Conservation (phyloP, 2,113 vertebrate species). For the Alligator sinensis region DNA sequence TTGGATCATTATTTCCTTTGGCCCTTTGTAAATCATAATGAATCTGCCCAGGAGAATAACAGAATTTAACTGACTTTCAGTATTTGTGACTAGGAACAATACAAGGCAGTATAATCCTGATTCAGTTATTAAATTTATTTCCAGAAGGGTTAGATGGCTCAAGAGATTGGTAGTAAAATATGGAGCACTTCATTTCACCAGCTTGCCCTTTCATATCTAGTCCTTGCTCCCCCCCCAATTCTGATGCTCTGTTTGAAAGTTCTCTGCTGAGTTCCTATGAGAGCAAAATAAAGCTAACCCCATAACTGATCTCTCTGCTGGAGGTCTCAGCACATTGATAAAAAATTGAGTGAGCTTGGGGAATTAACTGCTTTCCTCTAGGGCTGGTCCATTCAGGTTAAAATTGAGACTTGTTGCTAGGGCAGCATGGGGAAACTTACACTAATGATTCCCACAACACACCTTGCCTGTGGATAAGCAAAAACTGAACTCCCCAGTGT, state of each 20-base stretch:
- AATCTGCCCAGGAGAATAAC: not conserved
- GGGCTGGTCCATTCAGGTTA: not conserved
- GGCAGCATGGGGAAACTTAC: not conserved
- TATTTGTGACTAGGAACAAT: not conserved
- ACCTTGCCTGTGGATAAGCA: not conserved
- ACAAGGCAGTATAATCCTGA: not conserved
- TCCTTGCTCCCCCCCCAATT: not conserved
- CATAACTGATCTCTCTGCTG: not conserved
- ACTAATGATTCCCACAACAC: not conserved
- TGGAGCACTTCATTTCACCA: not conserved
- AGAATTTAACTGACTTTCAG: not conserved
- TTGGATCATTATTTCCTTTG: slow-evolving; percentile 10
- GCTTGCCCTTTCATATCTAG: not conserved
- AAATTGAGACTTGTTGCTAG: not conserved
- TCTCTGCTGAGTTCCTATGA: not conserved
- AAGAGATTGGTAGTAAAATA: not conserved
- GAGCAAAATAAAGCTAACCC: not conserved
- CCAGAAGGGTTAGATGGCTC: not conserved
- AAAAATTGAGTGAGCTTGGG: not conserved
- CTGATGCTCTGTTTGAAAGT: not conserved
- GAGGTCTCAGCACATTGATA: not conserved
- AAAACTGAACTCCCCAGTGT: not conserved
- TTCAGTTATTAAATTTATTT: not conserved
- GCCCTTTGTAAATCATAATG: not conserved
- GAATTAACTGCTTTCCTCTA: not conserved